These are phyloP conservation scores for Podarcis raffonei DNA, from an alignment of 2,113 vertebrate species.

Conservation along the genomic window DNA sequence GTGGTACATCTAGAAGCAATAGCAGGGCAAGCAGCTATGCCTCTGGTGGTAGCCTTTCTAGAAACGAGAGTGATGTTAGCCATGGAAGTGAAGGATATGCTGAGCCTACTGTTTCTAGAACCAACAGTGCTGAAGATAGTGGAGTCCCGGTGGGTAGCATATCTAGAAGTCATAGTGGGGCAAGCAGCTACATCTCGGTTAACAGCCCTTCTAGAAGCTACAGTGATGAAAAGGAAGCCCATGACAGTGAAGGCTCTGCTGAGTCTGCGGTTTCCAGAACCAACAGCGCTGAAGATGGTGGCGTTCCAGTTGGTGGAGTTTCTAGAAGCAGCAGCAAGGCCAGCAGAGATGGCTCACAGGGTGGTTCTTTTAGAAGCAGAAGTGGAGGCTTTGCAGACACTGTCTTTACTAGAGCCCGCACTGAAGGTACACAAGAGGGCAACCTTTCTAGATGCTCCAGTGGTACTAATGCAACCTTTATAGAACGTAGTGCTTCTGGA, in stretches of 20 bases:
- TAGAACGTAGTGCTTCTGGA: not conserved
- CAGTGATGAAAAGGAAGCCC: not conserved
- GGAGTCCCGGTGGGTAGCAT: not conserved
- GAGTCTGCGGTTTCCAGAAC: not conserved
- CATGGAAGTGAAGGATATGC: not conserved
- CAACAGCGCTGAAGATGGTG: not conserved
- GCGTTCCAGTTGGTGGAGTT: not conserved
- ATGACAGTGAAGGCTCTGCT: not conserved
- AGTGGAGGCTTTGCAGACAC: not conserved
- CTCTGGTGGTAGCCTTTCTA: too few species aligned
- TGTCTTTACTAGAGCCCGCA: not conserved
- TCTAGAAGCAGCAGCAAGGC: not conserved
- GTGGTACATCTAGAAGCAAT: not conserved
- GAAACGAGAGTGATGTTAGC: not conserved
- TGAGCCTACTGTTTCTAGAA: not conserved
- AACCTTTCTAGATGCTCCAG: not conserved
- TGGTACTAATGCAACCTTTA: not conserved
- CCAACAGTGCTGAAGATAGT: constrained; percentile 9
- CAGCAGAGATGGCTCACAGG: not conserved
- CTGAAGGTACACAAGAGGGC: not conserved
- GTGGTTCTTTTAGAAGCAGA: not conserved
- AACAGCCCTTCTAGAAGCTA: not conserved
- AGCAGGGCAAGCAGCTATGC: too few species aligned
- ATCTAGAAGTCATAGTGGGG: not conserved
- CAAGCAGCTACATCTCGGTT: not conserved